These are phyloP conservation scores for Amazona vittata DNA, from an alignment of 2,113 vertebrate species.

Conservation along the genomic window DNA sequence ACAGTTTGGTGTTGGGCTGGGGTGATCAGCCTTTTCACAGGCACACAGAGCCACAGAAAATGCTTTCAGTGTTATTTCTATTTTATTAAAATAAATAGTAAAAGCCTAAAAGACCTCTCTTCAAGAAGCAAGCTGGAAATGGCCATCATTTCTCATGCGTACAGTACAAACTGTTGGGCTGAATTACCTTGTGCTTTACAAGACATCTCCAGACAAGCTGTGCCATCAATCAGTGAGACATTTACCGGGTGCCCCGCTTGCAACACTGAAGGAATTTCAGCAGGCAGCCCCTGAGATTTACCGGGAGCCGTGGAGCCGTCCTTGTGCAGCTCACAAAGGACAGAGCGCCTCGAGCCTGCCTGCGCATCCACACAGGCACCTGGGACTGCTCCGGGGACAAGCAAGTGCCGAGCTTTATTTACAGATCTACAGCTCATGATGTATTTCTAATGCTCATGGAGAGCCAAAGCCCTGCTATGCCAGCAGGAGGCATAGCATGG, in stretches of 20 bases:
- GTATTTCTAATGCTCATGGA: rapidly evolving
- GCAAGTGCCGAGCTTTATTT: neutral
- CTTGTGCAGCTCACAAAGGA: neutral
- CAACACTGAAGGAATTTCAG: constrained; percentile 13
- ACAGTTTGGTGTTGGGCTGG: rapidly evolving
- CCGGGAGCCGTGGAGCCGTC: neutral
- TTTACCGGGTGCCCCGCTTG: constrained; percentile 47
- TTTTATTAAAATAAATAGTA: constrained; percentile 58
- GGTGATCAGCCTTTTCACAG: neutral
- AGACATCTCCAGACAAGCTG: constrained; percentile 39
- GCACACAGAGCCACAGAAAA: neutral
- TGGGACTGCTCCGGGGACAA: rapidly evolving
- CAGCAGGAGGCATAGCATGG: neutral
- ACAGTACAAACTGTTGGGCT: neutral
- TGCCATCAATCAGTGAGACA: constrained; percentile 56
- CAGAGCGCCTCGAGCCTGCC: neutral
- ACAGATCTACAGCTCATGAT: rapidly evolving
- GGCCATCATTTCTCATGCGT: constrained; percentile 26
- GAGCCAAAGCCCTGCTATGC: neutral
- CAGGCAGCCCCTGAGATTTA: constrained; percentile 20
- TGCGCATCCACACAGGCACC: neutral
- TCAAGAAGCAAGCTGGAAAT: constrained; percentile 8
- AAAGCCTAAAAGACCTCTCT: constrained; percentile 24
- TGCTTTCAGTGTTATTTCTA: neutral
- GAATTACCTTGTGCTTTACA: constrained; percentile 52